Percentiles rank a stretch among this genome's conserved stretches.
These are phyloP conservation scores for Brachynemurus nebulosus DNA, from an alignment of 2,888 invertebrate species.

Conservation along the genomic window DNA sequence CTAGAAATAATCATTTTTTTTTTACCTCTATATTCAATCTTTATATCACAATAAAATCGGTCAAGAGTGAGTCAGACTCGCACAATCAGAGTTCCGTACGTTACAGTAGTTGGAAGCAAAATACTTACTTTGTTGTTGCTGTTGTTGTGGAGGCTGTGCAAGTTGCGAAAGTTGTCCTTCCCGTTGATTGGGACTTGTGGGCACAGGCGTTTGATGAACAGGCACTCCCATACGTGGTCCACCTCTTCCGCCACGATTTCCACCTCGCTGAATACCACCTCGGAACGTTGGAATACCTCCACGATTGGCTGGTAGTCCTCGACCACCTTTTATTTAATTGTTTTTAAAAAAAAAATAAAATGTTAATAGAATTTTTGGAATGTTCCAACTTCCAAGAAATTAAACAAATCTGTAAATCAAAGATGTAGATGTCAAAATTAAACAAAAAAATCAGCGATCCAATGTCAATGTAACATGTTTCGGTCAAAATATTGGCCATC, in stretches of 20 bases:
- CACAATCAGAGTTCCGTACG: neutral
- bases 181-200: neutral
- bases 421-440: too few species aligned
- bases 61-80: neutral
- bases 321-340: too few species aligned
- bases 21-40: neutral
- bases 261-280: neutral
- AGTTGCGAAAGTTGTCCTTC: too few species aligned
- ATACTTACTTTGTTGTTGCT: neutral
- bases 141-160: neutral
- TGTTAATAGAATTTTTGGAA: too few species aligned
- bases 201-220: neutral
- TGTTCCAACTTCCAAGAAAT: too few species aligned
- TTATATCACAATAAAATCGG: neutral
- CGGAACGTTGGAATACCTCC: neutral
- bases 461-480: too few species aligned
- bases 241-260: neutral
- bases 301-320: neutral
- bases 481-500: too few species aligned
- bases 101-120: neutral
- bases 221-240: neutral
- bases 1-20: constrained; percentile 19
- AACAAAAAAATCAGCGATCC: too few species aligned
- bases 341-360: too few species aligned
- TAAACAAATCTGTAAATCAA: too few species aligned